A percentile compares a stretch with the other conserved stretches of the same genome.
Conservation (phyloP, 2,888 invertebrate species). For the Eupithecia subfuscata region DNA sequence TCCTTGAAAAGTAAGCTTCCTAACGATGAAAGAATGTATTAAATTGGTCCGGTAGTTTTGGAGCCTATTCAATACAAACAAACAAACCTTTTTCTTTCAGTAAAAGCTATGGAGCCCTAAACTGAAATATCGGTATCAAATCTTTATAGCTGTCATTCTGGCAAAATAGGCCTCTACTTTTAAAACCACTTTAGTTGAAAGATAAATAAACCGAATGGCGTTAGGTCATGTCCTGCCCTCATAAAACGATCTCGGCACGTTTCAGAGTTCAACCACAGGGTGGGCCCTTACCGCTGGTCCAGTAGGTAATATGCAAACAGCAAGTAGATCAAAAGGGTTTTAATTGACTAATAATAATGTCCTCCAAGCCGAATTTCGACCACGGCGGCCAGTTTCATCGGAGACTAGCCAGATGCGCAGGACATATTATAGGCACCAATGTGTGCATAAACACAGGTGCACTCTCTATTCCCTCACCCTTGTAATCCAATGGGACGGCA, state of each 20-base stretch:
- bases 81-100: neutral
- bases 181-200: constrained; percentile 32
- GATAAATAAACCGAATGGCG: constrained; percentile 31
- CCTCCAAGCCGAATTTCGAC: too few species aligned
- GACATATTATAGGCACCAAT: too few species aligned
- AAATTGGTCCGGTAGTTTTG: too few species aligned
- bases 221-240: constrained; percentile 35
- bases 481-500: too few species aligned
- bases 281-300: constrained; percentile 7
- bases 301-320: constrained; percentile 1
- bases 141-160: constrained; percentile 16
- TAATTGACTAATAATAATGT: too few species aligned
- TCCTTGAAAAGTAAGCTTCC: too few species aligned
- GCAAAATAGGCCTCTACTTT: constrained; percentile 21
- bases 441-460: too few species aligned
- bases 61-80: too few species aligned
- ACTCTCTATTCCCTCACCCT: too few species aligned
- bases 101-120: neutral
- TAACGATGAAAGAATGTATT: too few species aligned
- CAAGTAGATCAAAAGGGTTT: neutral
- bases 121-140: constrained; percentile 1
- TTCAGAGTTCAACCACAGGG: constrained; percentile 26
- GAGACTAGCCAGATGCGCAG: too few species aligned
- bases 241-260: constrained; percentile 31
- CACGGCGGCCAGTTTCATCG: too few species aligned